phyloP scores from a whole-genome alignment of 2,888 invertebrate genomes.

The Calephelis perditalis region DNA sequence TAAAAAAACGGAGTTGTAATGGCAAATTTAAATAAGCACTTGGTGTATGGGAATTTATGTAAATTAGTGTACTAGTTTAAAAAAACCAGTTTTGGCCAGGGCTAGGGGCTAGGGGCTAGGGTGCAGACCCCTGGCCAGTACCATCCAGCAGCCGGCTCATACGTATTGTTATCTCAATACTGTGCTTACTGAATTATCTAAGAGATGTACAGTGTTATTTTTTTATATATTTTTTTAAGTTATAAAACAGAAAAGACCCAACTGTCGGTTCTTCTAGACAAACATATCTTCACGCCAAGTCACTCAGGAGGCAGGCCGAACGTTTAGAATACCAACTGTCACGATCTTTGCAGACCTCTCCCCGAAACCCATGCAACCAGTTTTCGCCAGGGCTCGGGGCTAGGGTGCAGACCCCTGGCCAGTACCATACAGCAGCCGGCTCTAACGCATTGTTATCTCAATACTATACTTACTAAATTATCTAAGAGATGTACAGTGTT shows the following conservation, averaged over 20 bases:
- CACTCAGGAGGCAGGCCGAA: no score
- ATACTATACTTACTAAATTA: background rate
- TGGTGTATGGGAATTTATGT: constrained; percentile 54
- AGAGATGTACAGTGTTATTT: no score
- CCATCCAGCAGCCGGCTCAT: constrained; percentile 19
- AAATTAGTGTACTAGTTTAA: constrained; percentile 59
- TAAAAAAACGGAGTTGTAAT: constrained; percentile 14
- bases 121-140: constrained; percentile 37
- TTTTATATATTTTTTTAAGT: no score
- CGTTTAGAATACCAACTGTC: no score
- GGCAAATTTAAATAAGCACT: constrained; percentile 21
- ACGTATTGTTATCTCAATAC: constrained; percentile 2
- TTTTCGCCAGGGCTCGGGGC: constrained; percentile 40
- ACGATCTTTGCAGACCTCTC: no score
- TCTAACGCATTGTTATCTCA: background rate
- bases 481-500: no score
- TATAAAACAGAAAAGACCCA: no score
- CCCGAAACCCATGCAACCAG: constrained; percentile 43
- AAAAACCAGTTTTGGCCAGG: constrained; percentile 53
- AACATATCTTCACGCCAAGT: no score
- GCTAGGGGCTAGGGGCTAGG: constrained; percentile 26
- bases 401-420: constrained; percentile 34
- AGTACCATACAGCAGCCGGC: constrained; percentile 26
- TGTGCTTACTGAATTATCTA: background rate
- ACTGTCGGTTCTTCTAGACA: no score